phyloP scores from a whole-genome alignment of 2,888 invertebrate genomes.

The Archips xylosteana region DNA sequence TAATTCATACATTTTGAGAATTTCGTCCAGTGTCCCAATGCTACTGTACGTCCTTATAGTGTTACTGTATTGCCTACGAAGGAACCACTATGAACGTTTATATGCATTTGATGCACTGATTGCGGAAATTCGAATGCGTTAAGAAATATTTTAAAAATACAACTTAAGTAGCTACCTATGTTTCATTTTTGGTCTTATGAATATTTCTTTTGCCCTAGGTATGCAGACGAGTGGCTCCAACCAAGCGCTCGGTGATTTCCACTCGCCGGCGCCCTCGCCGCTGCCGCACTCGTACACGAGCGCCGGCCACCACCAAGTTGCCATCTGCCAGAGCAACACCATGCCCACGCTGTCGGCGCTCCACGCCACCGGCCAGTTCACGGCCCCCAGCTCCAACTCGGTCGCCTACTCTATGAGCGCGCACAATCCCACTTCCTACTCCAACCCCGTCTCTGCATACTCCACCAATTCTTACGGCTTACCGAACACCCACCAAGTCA shows the following conservation, averaged over 20 bases:
- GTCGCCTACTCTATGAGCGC: constrained; percentile 81
- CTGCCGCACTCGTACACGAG: constrained; percentile 84
- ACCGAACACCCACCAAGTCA: constrained; percentile 81
- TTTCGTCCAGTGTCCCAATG: too few species aligned
- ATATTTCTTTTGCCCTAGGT: constrained; percentile 62
- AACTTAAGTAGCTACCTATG: too few species aligned
- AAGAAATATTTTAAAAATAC: too few species aligned
- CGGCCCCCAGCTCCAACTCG: constrained; percentile 80
- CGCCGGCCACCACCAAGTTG: constrained; percentile 70
- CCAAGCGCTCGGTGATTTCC: constrained; percentile 88
- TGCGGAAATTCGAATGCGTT: too few species aligned
- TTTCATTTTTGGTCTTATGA: constrained; percentile 5
- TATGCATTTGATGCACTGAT: too few species aligned
- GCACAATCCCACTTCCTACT: constrained; percentile 82
- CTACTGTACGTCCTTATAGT: too few species aligned
- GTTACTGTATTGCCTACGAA: too few species aligned
- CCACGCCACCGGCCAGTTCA: constrained; percentile 76
- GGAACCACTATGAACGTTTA: too few species aligned
- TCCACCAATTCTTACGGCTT: constrained; percentile 77
- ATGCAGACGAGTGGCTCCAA: constrained; percentile 89
- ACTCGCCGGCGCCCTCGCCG: constrained; percentile 86
- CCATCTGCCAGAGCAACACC: constrained; percentile 87
- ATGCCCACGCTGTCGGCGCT: constrained; percentile 87
- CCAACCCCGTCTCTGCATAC: constrained; percentile 83
- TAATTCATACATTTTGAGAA: too few species aligned